Evolutionary conservation across 2,113 vertebrate species (phyloP), one percentile per base, ranked within the genome.

Genomic region (Diphyllodes magnificus): DNA sequence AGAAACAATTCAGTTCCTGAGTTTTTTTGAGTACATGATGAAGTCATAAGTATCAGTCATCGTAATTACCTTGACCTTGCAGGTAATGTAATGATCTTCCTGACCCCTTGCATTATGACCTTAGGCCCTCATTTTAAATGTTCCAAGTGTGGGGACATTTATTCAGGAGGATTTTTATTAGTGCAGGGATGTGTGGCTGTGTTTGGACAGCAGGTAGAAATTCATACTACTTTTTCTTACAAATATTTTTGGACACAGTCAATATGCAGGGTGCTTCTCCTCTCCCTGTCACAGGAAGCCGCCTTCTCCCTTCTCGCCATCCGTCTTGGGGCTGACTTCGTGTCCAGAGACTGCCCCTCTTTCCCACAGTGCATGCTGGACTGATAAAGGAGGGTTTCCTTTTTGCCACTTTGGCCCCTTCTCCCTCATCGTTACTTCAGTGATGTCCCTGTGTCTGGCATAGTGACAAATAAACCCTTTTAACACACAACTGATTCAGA

Each of bases 401-500:
- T 90, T 91, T 47, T 76, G 19, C 37, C 57, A 22, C 50, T 63
- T 59, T 35, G 54, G 21, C 27, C 37, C 10, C 21, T 23, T 20
- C 44, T 78, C 77, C 63, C 51, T 94, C 33, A 4, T 88, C 25
- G 21, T 76, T 73, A 50, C 77, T 84, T 88, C 24, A 14, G 73
- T 51, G 73, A 51, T 6, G 4, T 91, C 56, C 70, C 44, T 42
- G 11, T 78, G 23, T 86, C 80, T 95, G 86, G 56, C 33, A 2
- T 21, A 44, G 39, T 90, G 37, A 87, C 83, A 96, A 88, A 95
- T 69, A 82, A 94, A 35, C 39, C 33, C 84, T 97, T 96, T 79
- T 94, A 65, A 76, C 2, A 9, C 31, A 4, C 78, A 72, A 13
- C 39, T 92, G 35, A 44, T 88, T 70, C 56, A 61, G 59, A 91